Evolutionary conservation across 2,797 vertebrate genomes (phyloP), one percentile per base, ranked within the genome.

Genomic region (Remorina albescens): DNA sequence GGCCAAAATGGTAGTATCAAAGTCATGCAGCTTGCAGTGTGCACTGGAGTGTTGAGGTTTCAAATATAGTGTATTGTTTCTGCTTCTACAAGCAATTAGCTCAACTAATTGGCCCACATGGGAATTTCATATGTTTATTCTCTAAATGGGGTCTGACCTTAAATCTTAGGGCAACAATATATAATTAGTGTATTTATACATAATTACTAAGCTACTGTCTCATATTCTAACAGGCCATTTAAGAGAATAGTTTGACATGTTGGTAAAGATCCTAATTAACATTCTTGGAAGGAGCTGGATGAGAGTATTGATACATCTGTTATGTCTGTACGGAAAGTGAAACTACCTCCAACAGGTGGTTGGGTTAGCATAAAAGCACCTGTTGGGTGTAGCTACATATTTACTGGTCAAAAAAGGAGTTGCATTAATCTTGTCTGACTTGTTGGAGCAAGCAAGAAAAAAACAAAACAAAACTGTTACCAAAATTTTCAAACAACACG

Each of bases 21-120:
- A 72, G 32, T 67, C 18, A 63, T 46, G 47, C 9, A 64, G 19
- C 15, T 28, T 54, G 13, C 19, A 41, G 6, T 68, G 15, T 49
- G 47, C 15, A 19, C 54, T 1, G 8, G 18, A 57, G n/a, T 25
- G 6, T 54, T 0, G 0, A 36, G 23, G 21, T 51, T 30, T 61
- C 3, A 9, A 12, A 34, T 2, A 21, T 16, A 2, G 11, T 39
- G 6, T 21, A 19, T 39, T 57, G 39, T 9, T 41, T 60, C 44
- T 37, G 19, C 7, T 50, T 57, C 54, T 56, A 42, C n/a, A 25
- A 67, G 34, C 15, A 46, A 28, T 67, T 11, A 6, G 2, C 54
- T 64, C 1, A 41, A 23, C 25, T 78, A 73, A 79, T 61, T 80
- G 47, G 68, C 37, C 37, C 63, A 61, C 26, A 41, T 28, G 41